Conservation (phyloP, 2,888 invertebrate species). For the Eubasilissa splendida region DNA sequence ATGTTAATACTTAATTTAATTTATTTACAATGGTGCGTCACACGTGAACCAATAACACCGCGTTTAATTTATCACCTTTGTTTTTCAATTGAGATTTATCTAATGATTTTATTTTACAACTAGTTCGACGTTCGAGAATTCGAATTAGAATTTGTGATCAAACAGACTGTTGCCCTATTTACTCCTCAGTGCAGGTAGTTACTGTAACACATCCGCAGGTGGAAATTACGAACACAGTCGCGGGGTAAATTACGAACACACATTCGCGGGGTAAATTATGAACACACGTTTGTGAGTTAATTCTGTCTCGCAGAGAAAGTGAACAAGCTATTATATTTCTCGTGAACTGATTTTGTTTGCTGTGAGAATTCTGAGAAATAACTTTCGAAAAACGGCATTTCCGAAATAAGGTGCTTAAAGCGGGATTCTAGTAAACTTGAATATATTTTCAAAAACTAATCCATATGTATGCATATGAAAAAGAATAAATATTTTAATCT, state of each 20-base stretch:
- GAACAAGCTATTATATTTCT: slow-evolving; percentile 18
- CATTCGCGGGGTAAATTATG: neutral
- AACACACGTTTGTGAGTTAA: neutral
- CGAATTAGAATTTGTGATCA: slow-evolving; percentile 8
- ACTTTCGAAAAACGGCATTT: slow-evolving; percentile 25
- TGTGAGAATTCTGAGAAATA: neutral
- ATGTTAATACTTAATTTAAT: slow-evolving; percentile 42
- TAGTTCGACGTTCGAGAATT: slow-evolving; percentile 24
- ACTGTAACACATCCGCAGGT: too few species aligned
- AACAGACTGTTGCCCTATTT: neutral
- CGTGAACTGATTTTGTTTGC: slow-evolving; percentile 14
- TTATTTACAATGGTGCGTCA: slow-evolving; percentile 31
- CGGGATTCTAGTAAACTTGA: too few species aligned
- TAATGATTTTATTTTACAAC: slow-evolving; percentile 41
- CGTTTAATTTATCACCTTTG: slow-evolving; percentile 36
- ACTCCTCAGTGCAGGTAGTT: neutral
- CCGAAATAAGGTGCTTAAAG: neutral
- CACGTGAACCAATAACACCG: slow-evolving; percentile 35
- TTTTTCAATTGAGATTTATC: slow-evolving; percentile 35
- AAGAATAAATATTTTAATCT: too few species aligned
- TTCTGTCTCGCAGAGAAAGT: slow-evolving; percentile 11
- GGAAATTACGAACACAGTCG: too few species aligned
- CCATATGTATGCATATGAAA: too few species aligned
- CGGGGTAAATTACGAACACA: neutral
- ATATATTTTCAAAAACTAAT: too few species aligned